A percentile compares a stretch with the other conserved stretches of the same genome.
phyloP scores from a whole-genome alignment of 2,113 vertebrate species.

The Burhinus bistriatus region DNA sequence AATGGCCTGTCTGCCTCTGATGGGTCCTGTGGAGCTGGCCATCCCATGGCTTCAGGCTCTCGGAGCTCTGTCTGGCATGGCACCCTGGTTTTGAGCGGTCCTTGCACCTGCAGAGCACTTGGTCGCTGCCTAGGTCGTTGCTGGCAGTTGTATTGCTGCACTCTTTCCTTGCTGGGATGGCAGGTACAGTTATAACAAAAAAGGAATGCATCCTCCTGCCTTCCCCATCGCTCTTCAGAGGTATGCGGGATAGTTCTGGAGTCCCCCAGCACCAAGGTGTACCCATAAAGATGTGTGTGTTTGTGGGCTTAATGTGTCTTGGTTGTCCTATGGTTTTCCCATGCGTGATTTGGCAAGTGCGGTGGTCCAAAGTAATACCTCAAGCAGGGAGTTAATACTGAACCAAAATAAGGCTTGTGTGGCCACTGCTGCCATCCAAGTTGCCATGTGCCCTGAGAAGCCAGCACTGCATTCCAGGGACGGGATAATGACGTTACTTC shows the following conservation, averaged over 20 bases:
- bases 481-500: accelerated
- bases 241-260: background rate
- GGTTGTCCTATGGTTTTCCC: background rate
- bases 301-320: background rate
- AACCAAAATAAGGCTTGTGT: background rate
- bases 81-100: background rate
- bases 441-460: accelerated
- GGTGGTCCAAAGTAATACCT: background rate
- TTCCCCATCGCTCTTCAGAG: background rate
- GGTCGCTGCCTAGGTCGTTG: background rate
- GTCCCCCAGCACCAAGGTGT: background rate
- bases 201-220: accelerated
- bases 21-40: accelerated
- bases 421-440: background rate
- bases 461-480: accelerated
- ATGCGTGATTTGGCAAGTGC: background rate
- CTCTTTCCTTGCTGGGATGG: background rate
- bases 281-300: background rate
- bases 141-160: accelerated
- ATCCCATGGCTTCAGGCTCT: background rate
- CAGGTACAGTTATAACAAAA: background rate
- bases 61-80: background rate
- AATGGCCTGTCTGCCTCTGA: background rate
- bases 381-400: background rate
- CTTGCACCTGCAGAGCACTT: accelerated